Evolutionary conservation across 1,140 invertebrate genomes (phyloP).

Genomic region (Conus ventricosus): DNA sequence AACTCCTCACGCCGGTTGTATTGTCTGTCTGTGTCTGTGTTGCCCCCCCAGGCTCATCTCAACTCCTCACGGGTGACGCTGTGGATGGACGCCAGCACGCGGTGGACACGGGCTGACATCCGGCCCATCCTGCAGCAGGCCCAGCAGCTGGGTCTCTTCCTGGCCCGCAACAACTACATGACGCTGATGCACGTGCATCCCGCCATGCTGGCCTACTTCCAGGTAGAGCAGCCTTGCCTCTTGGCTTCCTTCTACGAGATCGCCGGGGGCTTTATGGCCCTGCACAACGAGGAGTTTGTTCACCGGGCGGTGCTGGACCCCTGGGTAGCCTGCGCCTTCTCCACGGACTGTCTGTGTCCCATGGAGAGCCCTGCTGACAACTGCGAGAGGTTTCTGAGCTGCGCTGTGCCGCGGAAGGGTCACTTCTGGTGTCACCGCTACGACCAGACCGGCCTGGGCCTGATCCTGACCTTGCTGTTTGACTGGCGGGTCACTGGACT

Average conservation of each 20-base stretch:
- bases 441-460: constrained; percentile 2
- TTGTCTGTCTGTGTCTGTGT: too few relatives aligned
- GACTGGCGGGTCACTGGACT: not conserved
- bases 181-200: constrained; percentile 1
- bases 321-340: constrained; percentile 14
- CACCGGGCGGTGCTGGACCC: not conserved
- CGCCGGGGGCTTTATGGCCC: not conserved
- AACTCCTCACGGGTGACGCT: not conserved
- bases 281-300: not conserved
- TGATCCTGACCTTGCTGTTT: not conserved
- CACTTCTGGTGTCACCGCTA: constrained; percentile 1
- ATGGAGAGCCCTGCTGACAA: not conserved
- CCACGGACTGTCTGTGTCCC: not conserved
- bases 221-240: not conserved
- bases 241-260: constrained; percentile 6
- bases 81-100: constrained; percentile 11
- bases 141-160: not conserved
- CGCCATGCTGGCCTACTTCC: constrained; percentile 1
- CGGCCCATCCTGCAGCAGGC: not conserved
- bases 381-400: not conserved
- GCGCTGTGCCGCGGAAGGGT: too few relatives aligned
- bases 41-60: not conserved
- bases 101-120: not conserved
- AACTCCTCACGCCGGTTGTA: too few relatives aligned
- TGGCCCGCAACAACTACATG: not conserved